Evolutionary conservation across 2,797 vertebrate genomes (phyloP), one percentile per base, ranked within the genome.

Genomic region (Gymnopithys bicolor): DNA sequence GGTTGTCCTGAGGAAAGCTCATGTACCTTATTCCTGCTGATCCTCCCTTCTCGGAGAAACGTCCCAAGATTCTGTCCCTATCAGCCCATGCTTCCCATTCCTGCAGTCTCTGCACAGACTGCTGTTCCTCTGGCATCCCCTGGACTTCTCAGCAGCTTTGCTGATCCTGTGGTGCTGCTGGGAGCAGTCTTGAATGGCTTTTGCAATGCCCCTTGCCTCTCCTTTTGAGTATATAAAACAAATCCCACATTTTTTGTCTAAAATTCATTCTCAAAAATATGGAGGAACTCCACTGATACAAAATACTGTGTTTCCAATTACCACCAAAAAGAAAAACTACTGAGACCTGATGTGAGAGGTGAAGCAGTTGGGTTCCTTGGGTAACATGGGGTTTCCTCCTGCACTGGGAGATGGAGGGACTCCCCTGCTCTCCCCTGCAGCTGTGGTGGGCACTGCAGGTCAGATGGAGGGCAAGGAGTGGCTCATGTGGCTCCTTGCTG

Each of bases 321-420:
- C 3, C 49, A 52, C 3, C 35, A 33, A 3, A 49, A 66, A 37
- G 30, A 13, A 56, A 39, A 71, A 33, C 3, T 39, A 0, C 10
- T 24, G 37, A 24, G 41, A 82, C 2, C 8, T 5, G 11, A 3
- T 3, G 15, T 4, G 33, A 19, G 43, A 62, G 22, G 16, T 21
- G 45, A 8, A 45, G 52, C 1, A 1, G 11, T 1, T 59, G 71
- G 16, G 45, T 3, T 82, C 7, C 56, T 35, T 2, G 24, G 51
- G 43, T 32, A 49, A 21, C 33, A n/a, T 0, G 1, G 25, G 52
- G 30, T 8, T 75, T 10, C 43, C 56, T 58, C 13, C 7, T 37
- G 83, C 28, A 1, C 2, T 10, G 22, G 24, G 66, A 15, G 56
- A 11, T 0, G 4, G 4, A 35, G 60, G n/a, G 28, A 52, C 4